phyloP scores from a whole-genome alignment of 1,140 invertebrate genomes.

The Macrotrachela quadricornifera region DNA sequence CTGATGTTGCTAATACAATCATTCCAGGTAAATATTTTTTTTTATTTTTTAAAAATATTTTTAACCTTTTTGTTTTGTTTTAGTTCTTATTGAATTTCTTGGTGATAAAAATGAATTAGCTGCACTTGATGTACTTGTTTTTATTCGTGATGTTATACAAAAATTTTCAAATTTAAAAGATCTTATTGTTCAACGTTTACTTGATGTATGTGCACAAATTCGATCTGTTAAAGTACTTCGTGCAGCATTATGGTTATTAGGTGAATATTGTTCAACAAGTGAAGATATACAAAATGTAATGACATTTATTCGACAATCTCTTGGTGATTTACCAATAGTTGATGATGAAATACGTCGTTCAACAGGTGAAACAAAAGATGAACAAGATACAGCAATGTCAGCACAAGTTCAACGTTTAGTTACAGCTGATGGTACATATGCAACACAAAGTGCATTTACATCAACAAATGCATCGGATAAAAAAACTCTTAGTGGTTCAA shows the following conservation, averaged over 20 bases:
- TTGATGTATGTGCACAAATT: slow-evolving; percentile 60
- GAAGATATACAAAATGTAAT: slow-evolving; percentile 59
- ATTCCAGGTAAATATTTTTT: slow-evolving; percentile 39
- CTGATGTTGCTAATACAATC: slow-evolving; percentile 74
- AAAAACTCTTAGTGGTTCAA: background rate
- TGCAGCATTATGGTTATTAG: slow-evolving; percentile 87
- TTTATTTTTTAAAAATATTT: background rate
- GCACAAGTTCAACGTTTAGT: slow-evolving; percentile 23
- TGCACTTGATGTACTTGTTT: slow-evolving; percentile 75
- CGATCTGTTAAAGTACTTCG: slow-evolving; percentile 49
- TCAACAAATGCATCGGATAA: background rate
- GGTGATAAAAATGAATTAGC: slow-evolving; percentile 78
- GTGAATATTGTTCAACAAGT: slow-evolving; percentile 64
- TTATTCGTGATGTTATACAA: slow-evolving; percentile 79
- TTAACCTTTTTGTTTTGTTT: background rate
- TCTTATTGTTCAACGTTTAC: slow-evolving; percentile 47
- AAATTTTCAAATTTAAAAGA: slow-evolving; percentile 58
- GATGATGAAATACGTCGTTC: slow-evolving; percentile 55
- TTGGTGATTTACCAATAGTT: slow-evolving; percentile 66
- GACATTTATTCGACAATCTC: slow-evolving; percentile 45
- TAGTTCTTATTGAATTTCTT: slow-evolving; percentile 65
- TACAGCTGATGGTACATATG: slow-evolving; percentile 75
- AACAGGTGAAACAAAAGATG: slow-evolving; percentile 30
- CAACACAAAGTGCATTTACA: slow-evolving; percentile 85
- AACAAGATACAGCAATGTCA: slow-evolving; percentile 24